Base-by-base conservation (phyloP, 2,113 vertebrate species). In the Symphodus melops region DNA sequence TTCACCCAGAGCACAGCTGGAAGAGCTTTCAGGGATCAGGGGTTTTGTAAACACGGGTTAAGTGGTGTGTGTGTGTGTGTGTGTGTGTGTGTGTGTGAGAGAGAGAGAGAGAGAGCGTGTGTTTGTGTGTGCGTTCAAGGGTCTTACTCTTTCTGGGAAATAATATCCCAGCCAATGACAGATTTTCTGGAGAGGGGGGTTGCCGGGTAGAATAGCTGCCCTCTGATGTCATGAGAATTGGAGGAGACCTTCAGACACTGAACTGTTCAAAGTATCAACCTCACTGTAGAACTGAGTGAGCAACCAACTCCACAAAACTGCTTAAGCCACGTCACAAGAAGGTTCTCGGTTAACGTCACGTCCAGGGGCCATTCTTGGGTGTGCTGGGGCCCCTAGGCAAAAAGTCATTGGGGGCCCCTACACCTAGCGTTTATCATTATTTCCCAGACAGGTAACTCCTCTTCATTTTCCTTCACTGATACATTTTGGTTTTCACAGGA, bases 211-310 rank as follows among this genome's bases (percentile, higher is more conserved):
- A 92, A 94, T 94, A 84, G 77, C 89, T 94, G 85, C 63, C 53
- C 76, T 70, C 69, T 94, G 92, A 94, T 91, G 91, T 95, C 90
- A 94, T 94, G 91, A 88, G 90, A 94, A 89, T 79, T 66, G 48
- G 66, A 68, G 51, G n/a, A 41, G 20, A 58, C 59, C 52, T 58
- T 46, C 33, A 77, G 68, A 74, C 71, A 39, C 28, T 39, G 67
- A 60, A 64, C 48, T 39, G 80, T 64, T 16, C 25, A 33, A 39
- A 49, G 5, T 41, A 51, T 39, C 73, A 39, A 39, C 9, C 37
- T 25, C 37, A 39, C 8, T 9, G 9, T 4, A 10, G 9, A 4
- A 4, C 1, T 39, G 37, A 8, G 37, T 39, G 9, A 39, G 9
- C 25, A 39, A 39, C 37, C 37, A 39, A 39, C 37, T 39, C 37